Evolutionary conservation across 2,113 vertebrate genomes (phyloP), one percentile per base, ranked within the genome.

Genomic region (Scartelaos histophorus): DNA sequence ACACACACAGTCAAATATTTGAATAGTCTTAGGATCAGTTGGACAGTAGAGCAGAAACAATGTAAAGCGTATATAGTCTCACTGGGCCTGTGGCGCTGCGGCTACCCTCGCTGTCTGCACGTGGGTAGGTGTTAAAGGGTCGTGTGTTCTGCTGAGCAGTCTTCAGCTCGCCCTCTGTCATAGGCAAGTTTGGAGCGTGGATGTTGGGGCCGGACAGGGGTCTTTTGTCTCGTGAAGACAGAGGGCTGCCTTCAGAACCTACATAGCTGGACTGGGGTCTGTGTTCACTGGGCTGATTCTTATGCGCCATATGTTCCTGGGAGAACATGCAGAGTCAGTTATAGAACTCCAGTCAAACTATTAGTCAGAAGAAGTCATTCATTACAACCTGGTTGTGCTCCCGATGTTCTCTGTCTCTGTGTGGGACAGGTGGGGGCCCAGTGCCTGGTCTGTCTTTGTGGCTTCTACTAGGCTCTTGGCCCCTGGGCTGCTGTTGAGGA

Each of bases 41-140:
- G 47, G 17, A 16, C 15, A 49, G 15, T 15, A 16, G 16, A 17
- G 1, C 51, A 54, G 19, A 10, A 1, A 43, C 38, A 43, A 43
- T 10, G 10, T 43, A 17, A 9, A 5, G 12, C 3, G 56, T 25
- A 13, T n/a, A 58, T 10, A 3, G 3, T 15, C 56, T 58, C 56
- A 98, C 96, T 95, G 96, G 96, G 76, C 90, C 81, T 0, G 83
- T 87, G 35, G 93, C 85, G 15, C 92, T 95, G 69, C 95, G 89
- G 70, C 91, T 86, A 0, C 94, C 93, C 60, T 96, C 95, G 13
- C 94, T 95, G 73, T 98, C 97, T 0, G 95, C 92, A 21, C 97
- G 91, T 0, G 97, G 97, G 85, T 97, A 98, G 0, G 97, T 98
- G 90, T 98, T 97, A 77, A 98, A 98, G 0, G 96, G 95, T 68